phyloP scores from a whole-genome alignment of 2,113 vertebrate species.

The Danionella cerebrum region DNA sequence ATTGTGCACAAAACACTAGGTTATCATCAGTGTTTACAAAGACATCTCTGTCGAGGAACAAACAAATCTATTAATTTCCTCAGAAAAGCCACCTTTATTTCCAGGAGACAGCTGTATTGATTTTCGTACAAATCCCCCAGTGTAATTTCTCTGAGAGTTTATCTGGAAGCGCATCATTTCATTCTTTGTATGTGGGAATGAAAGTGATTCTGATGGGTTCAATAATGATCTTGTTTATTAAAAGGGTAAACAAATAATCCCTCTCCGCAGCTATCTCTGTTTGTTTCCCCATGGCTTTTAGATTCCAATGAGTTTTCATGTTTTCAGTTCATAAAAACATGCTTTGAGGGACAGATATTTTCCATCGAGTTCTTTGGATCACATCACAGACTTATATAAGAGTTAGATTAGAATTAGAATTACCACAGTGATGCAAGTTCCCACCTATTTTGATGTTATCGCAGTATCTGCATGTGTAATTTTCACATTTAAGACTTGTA shows the following conservation, averaged over 20 bases:
- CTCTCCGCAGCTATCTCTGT: not conserved
- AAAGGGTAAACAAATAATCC: slow-evolving; percentile 28
- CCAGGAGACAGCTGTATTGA: slow-evolving; percentile 48
- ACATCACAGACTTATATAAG: not conserved
- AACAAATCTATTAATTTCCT: slow-evolving; percentile 39
- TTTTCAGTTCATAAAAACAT: not conserved
- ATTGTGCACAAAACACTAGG: not conserved
- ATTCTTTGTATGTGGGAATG: not conserved
- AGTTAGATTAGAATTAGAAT: too few species aligned
- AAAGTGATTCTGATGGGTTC: slow-evolving; percentile 28
- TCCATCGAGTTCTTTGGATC: not conserved
- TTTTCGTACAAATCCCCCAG: slow-evolving; percentile 38
- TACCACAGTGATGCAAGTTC: too few species aligned
- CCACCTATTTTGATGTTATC: too few species aligned
- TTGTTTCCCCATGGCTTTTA: not conserved
- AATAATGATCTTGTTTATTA: slow-evolving; percentile 43
- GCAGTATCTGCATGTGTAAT: too few species aligned
- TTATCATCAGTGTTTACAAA: slow-evolving; percentile 28
- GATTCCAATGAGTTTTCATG: not conserved
- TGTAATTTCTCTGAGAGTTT: slow-evolving; percentile 36
- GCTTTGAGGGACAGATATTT: slow-evolving; percentile 2
- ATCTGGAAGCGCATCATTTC: slow-evolving; percentile 22
- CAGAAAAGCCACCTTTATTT: slow-evolving; percentile 27
- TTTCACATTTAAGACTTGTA: too few species aligned
- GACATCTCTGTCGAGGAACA: slow-evolving; percentile 30